Conservation (phyloP, 2,888 invertebrate genomes). For the Tholera decimalis region DNA sequence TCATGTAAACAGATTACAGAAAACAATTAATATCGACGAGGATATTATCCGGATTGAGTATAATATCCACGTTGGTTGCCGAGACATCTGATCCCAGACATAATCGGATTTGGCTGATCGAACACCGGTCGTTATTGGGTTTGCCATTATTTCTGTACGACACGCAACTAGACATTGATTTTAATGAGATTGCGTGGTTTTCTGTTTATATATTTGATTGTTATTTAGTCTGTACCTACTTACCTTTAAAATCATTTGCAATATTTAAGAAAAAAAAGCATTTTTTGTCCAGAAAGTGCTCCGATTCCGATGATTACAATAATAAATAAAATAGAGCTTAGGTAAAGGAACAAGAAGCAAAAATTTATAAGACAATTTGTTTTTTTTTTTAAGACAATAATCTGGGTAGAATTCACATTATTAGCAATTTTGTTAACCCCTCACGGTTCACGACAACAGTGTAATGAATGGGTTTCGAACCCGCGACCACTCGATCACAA, state of each 20-base stretch:
- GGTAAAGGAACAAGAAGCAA: too few relatives aligned
- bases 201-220: constrained; percentile 23
- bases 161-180: constrained; percentile 86
- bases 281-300: too few relatives aligned
- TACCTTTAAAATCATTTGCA: background rate
- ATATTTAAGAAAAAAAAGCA: background rate
- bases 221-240: background rate
- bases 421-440: too few relatives aligned
- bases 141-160: constrained; percentile 84
- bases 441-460: too few relatives aligned
- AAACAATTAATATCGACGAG: constrained; percentile 84
- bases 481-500: too few relatives aligned
- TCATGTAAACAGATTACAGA: constrained; percentile 67
- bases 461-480: too few relatives aligned
- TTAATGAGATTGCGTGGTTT: constrained; percentile 79
- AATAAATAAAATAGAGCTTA: too few relatives aligned
- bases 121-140: constrained; percentile 85
- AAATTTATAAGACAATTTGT: too few relatives aligned
- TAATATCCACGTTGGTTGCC: constrained; percentile 78
- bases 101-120: constrained; percentile 90
- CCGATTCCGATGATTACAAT: too few relatives aligned
- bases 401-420: too few relatives aligned
- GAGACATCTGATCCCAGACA: constrained; percentile 87
- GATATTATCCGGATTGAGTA: constrained; percentile 83
- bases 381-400: too few relatives aligned